Percentiles rank a stretch among this genome's conserved stretches.
Conservation (phyloP, 92 coral and sea anemone species). For the Pocillopora meandrina region DNA sequence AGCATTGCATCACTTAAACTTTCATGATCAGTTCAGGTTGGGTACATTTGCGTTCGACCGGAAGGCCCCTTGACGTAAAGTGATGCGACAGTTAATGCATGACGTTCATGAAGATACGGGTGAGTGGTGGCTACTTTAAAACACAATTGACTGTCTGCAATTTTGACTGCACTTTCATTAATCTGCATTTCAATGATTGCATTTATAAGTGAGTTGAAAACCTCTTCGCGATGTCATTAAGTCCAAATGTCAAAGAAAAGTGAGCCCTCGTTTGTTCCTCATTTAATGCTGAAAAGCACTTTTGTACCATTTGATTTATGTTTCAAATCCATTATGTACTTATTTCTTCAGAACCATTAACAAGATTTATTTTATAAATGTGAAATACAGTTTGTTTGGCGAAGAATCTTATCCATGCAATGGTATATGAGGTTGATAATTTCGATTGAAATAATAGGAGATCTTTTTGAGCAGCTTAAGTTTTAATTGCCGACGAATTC, state of each 20-base stretch:
- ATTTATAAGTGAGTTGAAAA: background rate
- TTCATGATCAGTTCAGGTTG: background rate
- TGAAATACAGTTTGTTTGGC: no score
- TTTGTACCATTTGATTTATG: background rate
- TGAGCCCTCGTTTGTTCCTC: background rate
- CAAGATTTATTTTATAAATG: no score
- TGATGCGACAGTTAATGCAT: conserved; percentile 17
- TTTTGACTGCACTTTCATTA: conserved; percentile 22
- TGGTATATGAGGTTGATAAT: no score
- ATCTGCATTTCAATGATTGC: conserved; percentile 30
- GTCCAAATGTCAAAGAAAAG: background rate
- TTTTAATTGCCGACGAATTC: background rate
- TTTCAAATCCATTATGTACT: no score
- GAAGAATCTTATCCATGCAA: no score
- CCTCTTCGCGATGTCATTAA: background rate
- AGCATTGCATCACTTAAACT: conserved; percentile 9
- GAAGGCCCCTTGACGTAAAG: conserved; percentile 24
- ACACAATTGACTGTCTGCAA: conserved; percentile 23
- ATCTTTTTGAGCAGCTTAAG: background rate
- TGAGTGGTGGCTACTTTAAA: conserved; percentile 20
- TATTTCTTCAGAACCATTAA: no score
- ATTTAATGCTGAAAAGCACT: background rate
- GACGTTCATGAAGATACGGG: conserved; percentile 21
- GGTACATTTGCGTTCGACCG: conserved; percentile 11
- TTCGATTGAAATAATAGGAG: no score